phyloP scores from a whole-genome alignment of 1,140 invertebrate genomes.

The Hormaphis cornu region DNA sequence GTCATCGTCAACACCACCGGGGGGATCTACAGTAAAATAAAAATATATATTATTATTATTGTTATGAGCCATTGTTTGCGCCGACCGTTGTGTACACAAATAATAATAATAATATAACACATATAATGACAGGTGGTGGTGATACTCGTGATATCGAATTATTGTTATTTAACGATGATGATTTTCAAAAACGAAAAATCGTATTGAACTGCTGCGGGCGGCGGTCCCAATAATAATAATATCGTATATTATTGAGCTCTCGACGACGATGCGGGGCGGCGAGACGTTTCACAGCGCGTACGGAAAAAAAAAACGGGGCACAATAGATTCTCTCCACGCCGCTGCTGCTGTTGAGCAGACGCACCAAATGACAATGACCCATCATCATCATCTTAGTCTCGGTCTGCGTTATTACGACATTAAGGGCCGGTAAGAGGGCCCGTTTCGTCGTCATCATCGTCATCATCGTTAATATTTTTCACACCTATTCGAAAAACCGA shows the following conservation, averaged over 20 bases:
- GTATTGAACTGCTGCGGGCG: constrained; percentile 1
- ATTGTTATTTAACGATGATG: constrained; percentile 32
- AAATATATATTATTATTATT: neutral
- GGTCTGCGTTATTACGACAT: constrained; percentile 30
- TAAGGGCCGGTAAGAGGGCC: constrained; percentile 31
- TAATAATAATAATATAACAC: too few species aligned
- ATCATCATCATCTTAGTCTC: constrained; percentile 27
- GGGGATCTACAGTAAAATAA: too few species aligned
- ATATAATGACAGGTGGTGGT: too few species aligned
- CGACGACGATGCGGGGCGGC: too few species aligned
- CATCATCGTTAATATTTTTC: constrained; percentile 23
- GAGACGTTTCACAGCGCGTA: too few species aligned
- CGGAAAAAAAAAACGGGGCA: constrained; percentile 2
- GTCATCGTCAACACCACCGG: neutral
- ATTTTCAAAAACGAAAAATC: constrained; percentile 31
- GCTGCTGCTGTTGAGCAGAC: too few species aligned
- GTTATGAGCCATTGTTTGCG: neutral
- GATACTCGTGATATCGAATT: constrained; percentile 32
- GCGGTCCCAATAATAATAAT: neutral
- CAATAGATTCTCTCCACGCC: constrained; percentile 18
- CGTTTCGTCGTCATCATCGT: constrained; percentile 14
- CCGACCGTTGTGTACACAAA: neutral
- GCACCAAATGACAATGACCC: constrained; percentile 25
- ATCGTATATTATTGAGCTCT: too few species aligned
- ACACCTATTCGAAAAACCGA: constrained; percentile 31